Evolutionary conservation across 1,140 invertebrate species (phyloP).

Genomic region (Hylaeus anthracinus): DNA sequence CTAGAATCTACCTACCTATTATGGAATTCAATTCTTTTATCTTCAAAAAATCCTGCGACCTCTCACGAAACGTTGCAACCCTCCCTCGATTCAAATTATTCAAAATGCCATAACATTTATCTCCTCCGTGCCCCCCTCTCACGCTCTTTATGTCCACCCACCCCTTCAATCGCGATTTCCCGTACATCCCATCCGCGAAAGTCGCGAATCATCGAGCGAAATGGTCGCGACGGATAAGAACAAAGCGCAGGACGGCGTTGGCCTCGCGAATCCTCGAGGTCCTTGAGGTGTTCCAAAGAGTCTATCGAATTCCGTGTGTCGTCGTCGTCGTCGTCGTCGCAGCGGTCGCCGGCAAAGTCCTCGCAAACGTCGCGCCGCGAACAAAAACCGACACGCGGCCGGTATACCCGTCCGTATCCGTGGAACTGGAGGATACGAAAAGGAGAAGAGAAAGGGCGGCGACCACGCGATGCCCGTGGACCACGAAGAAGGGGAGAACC

Average conservation of each 20-base stretch:
- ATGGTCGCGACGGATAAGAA: slow-evolving; percentile 2
- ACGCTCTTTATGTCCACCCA: no score
- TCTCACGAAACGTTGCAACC: no score
- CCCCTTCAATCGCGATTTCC: no score
- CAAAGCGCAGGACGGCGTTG: neutral
- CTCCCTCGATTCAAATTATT: no score
- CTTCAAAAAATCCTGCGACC: no score
- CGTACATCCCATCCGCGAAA: neutral
- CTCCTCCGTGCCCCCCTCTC: no score
- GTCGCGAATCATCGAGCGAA: slow-evolving; percentile 1
- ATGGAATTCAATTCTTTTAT: no score
- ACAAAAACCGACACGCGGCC: slow-evolving; percentile 48
- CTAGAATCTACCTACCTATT: no score
- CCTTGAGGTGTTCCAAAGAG: slow-evolving; percentile 18
- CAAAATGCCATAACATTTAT: no score
- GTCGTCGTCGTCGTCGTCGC: neutral
- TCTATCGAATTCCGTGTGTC: slow-evolving; percentile 43
- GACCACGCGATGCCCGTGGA: slow-evolving; percentile 20
- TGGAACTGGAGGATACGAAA: slow-evolving; percentile 16
- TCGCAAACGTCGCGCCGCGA: slow-evolving; percentile 28
- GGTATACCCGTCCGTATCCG: neutral
- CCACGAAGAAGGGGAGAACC: slow-evolving; percentile 36
- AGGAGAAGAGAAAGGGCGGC: slow-evolving; percentile 13
- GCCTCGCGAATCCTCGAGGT: neutral
- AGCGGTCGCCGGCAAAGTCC: slow-evolving; percentile 13